Conservation (phyloP, 2,888 invertebrate genomes). For the Polyommatus iphigenia region DNA sequence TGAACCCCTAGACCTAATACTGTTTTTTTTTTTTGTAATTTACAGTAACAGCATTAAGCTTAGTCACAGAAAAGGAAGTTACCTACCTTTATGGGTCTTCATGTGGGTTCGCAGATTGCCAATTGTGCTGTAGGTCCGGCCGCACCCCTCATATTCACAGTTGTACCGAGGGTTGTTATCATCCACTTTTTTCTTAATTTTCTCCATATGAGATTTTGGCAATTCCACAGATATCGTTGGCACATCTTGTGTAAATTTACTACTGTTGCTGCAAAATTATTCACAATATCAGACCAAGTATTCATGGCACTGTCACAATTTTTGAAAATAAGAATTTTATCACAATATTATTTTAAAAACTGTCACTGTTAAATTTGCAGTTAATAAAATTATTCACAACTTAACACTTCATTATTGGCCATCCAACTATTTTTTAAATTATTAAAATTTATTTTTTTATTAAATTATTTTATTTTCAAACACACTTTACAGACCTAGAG, state of each 20-base stretch:
- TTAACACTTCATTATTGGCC: not conserved
- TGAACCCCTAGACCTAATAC: no score
- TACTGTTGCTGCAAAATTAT: constrained; percentile 47
- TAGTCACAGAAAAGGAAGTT: not conserved
- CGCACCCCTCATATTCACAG: constrained; percentile 94
- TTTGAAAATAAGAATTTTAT: not conserved
- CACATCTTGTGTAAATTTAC: constrained; percentile 53
- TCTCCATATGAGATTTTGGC: constrained; percentile 56
- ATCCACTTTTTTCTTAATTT: constrained; percentile 58
- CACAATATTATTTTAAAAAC: not conserved
- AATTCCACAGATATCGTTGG: constrained; percentile 49
- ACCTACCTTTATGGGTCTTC: constrained; percentile 98
- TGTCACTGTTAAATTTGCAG: not conserved
- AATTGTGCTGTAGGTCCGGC: constrained; percentile 94
- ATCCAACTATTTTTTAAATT: not conserved
- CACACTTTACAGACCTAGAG: constrained; percentile 2
- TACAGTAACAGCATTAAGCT: not conserved
- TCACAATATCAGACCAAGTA: not conserved
- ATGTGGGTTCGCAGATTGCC: constrained; percentile 96
- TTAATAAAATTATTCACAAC: not conserved
- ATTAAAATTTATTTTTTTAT: not conserved
- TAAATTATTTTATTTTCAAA: not conserved
- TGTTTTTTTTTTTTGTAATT: not conserved
- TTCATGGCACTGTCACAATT: not conserved
- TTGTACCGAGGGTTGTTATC: constrained; percentile 82